Evolutionary conservation across 2,888 invertebrate genomes (phyloP), one percentile per base, ranked within the genome.

Genomic region (Ametastegia equiseti): DNA sequence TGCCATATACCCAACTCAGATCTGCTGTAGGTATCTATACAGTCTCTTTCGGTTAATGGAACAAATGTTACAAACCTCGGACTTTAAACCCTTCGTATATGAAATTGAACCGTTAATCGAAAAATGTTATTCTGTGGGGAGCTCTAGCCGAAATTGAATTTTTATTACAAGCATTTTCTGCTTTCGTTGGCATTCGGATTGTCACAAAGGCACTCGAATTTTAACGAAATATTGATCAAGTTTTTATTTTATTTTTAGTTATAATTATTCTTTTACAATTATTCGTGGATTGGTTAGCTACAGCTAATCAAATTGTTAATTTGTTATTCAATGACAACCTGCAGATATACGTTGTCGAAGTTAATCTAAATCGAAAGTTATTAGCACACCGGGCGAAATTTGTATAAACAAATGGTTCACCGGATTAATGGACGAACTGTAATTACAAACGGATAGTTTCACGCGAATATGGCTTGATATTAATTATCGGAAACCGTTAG

Each of bases 21-120:
- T 75, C 54, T 54, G 75, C n/a, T n/a, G n/a, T n/a, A n/a, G n/a
- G n/a, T n/a, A n/a, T n/a, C n/a, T n/a, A n/a, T n/a, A n/a, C n/a
- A n/a, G 84, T 81, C 86, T 86, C 87, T 86, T 85, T 84, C 86
- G 84, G 85, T 88, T 89, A 88, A 89, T 89, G 88, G 89, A 88
- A 88, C 89, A 89, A 89, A 89, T 89, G 88, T 89, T 87, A 83
- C 60, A 39, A 78, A 50, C 78, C n/a, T 23, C 23, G 19, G 75
- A 75, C 78, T 78, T 63, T 78, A 78, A 78, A 78, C 57, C 78
- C 78, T 63, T 75, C 75, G 75, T 23, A n/a, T n/a, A n/a, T 33
- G 30, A 39, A 27, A 19, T 78, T 63, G 1, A 39, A 78, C 42
- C 30, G 78, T 42, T 63, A 42, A 78, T 78, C 30, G 78, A 78